Percentiles rank a stretch among this genome's conserved stretches.
Conservation (phyloP, 2,797 vertebrate genomes). For the Scleropages formosus region DNA sequence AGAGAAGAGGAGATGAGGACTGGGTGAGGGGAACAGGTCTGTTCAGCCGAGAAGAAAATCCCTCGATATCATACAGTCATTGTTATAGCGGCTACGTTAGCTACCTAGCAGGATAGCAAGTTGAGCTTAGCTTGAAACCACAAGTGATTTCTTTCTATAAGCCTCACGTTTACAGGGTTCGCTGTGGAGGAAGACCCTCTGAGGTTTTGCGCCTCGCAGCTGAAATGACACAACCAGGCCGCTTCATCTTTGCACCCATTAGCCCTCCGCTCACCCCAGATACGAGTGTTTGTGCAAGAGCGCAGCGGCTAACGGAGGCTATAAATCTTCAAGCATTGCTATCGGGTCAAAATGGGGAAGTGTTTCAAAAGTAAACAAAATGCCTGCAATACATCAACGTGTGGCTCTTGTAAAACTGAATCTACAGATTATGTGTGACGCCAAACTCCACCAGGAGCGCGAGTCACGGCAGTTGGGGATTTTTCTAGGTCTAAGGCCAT, state of each 20-base stretch:
- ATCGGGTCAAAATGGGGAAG: neutral
- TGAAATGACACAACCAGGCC: neutral
- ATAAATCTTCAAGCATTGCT: neutral
- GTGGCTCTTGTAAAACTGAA: no score
- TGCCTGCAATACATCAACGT: no score
- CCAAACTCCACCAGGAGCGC: neutral
- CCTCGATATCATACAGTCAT: no score
- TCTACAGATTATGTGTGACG: no score
- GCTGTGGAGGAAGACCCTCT: neutral
- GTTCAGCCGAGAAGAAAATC: no score
- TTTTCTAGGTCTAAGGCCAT: neutral
- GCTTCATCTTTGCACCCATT: neutral
- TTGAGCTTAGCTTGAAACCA: no score
- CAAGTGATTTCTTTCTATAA: neutral
- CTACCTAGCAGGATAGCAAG: no score
- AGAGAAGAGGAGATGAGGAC: conserved; percentile 32
- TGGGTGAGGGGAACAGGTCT: conserved; percentile 19
- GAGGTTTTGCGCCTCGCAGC: neutral
- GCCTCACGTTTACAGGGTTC: neutral
- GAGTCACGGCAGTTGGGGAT: neutral
- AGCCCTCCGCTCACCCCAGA: no score
- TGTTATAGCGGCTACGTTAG: no score
- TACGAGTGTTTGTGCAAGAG: neutral
- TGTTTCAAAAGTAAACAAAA: no score
- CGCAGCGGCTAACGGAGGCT: neutral